phyloP scores from a whole-genome alignment of 2,888 invertebrate species.

The Brachyptera risi region DNA sequence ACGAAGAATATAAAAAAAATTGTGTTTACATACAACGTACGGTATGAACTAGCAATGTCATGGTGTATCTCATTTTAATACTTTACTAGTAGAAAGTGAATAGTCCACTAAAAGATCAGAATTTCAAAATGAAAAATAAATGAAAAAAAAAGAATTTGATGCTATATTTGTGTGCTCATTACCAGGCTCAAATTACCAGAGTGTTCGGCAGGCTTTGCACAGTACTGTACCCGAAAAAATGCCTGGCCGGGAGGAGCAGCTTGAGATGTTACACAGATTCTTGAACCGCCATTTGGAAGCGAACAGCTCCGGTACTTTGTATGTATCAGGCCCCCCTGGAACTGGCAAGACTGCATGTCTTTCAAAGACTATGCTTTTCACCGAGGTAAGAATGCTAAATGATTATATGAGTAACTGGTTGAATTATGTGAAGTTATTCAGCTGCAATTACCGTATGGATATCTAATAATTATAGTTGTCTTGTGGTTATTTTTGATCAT shows the following conservation, averaged over 20 bases:
- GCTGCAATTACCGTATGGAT: conserved; percentile 9
- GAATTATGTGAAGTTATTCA: conserved; percentile 21
- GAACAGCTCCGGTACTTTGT: conserved; percentile 73
- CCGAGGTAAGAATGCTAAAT: conserved; percentile 56
- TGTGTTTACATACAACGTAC: no score
- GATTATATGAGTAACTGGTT: no score
- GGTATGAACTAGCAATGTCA: no score
- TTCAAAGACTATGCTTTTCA: conserved; percentile 63
- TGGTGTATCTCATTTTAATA: no score
- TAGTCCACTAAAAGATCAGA: no score
- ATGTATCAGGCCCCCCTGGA: conserved; percentile 95
- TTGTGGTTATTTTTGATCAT: no score
- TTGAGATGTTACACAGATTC: conserved; percentile 63
- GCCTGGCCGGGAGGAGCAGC: conserved; percentile 78
- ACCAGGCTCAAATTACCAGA: conserved; percentile 25
- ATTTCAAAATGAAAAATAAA: no score
- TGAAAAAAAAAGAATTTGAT: no score
- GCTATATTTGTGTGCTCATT: no score
- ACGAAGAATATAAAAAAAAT: no score
- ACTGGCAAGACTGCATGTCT: conserved; percentile 94
- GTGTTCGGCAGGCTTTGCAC: conserved; percentile 50
- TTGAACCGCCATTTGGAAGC: conserved; percentile 61
- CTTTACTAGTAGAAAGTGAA: no score
- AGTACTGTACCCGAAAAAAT: conserved; percentile 50
- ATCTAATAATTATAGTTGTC: conserved; percentile 7